Percentiles rank a stretch among this genome's conserved stretches.
These are phyloP conservation scores for Heterotis niloticus DNA, from an alignment of 2,113 vertebrate species.

Conservation along the genomic window DNA sequence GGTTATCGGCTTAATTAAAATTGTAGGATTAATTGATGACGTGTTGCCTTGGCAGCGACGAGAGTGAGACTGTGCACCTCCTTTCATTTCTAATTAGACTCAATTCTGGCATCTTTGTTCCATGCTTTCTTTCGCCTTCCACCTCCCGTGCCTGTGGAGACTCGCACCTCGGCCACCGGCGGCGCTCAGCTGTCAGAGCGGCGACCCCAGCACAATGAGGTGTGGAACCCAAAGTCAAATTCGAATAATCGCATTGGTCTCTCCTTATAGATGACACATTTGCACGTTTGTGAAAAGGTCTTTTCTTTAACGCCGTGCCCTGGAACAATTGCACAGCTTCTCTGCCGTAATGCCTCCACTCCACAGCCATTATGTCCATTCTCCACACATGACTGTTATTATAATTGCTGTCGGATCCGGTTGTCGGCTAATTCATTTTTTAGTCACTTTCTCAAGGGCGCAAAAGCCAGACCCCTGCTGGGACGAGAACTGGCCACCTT, in stretches of 20 bases:
- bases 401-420: no score
- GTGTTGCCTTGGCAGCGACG: constrained; percentile 34
- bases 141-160: constrained; percentile 39
- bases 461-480: no score
- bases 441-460: no score
- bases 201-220: constrained; percentile 27
- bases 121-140: constrained; percentile 24
- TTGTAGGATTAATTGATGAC: constrained; percentile 45
- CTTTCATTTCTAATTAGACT: constrained; percentile 36
- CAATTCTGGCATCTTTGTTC: background rate
- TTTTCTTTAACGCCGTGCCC: no score
- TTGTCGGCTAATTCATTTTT: constrained; percentile 4
- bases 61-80: constrained; percentile 45
- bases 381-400: no score
- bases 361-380: no score
- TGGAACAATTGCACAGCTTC: no score
- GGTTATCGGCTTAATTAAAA: constrained; percentile 56
- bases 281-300: no score
- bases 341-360: no score
- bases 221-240: background rate
- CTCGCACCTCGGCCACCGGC: constrained; percentile 2
- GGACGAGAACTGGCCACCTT: no score
- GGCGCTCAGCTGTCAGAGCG: constrained; percentile 38
- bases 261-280: no score
- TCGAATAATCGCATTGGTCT: no score